Percentiles rank a stretch among this genome's conserved stretches.
These are phyloP conservation scores for Apotomis turbidana DNA, from an alignment of 2,888 invertebrate species.

Conservation along the genomic window DNA sequence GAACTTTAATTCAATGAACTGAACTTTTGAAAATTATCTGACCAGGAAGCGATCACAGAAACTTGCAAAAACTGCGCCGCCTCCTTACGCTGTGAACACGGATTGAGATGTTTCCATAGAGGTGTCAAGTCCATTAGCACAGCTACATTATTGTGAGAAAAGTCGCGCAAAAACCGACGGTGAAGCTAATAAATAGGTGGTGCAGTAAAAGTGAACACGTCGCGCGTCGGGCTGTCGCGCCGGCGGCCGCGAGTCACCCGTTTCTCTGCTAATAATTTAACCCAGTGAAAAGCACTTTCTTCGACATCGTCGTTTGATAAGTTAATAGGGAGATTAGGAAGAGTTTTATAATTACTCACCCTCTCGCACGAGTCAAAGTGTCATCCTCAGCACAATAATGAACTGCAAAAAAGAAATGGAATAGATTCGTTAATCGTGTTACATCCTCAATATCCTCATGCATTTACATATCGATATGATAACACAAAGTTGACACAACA, in stretches of 20 bases:
- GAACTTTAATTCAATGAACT: neutral
- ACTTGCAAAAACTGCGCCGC: constrained; percentile 9
- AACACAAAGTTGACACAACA: neutral
- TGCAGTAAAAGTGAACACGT: constrained; percentile 11
- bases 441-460: neutral
- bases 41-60: constrained; percentile 7
- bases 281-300: constrained; percentile 12
- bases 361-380: constrained; percentile 17
- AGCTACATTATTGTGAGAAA: constrained; percentile 36
- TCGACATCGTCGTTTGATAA: neutral
- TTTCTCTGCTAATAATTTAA: constrained; percentile 17
- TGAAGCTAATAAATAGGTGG: neutral
- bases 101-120: constrained; percentile 23
- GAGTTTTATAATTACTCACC: constrained; percentile 9
- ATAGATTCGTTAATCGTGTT: neutral
- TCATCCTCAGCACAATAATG: constrained; percentile 38
- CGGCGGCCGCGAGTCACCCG: neutral
- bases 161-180: constrained; percentile 15
- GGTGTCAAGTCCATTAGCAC: constrained; percentile 31
- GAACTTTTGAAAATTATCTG: neutral
- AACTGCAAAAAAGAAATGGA: constrained; percentile 31
- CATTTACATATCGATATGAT: too few relatives aligned
- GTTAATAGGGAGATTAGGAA: neutral
- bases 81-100: constrained; percentile 23
- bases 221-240: neutral